Evolutionary conservation across 2,113 vertebrate genomes (phyloP).

Genomic region (Salminus brasiliensis): DNA sequence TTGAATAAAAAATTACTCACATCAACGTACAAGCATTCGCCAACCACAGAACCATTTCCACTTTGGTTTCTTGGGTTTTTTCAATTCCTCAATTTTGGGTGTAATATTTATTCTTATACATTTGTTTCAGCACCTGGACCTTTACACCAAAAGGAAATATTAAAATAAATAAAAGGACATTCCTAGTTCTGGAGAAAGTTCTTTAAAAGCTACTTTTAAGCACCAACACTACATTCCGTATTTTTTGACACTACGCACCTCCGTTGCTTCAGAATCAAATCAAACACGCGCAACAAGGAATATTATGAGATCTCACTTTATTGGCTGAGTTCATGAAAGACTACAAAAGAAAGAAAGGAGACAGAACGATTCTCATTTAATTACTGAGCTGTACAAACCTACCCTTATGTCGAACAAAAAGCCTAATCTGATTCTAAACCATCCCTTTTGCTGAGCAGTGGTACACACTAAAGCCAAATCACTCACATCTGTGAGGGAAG

Average conservation of each 20-base stretch:
- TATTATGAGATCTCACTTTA: constrained; percentile 77
- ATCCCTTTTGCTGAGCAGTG: constrained; percentile 15
- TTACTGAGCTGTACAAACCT: constrained; percentile 81
- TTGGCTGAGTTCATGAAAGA: constrained; percentile 80
- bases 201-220: too few relatives aligned
- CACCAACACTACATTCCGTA: too few relatives aligned
- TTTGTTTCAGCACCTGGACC: too few relatives aligned
- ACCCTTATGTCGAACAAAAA: constrained; percentile 53
- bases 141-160: too few relatives aligned
- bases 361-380: constrained; percentile 79
- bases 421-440: neutral
- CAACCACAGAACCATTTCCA: too few relatives aligned
- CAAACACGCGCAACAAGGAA: neutral
- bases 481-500: neutral
- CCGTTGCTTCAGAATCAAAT: neutral
- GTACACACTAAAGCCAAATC: constrained; percentile 22
- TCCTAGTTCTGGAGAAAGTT: too few relatives aligned
- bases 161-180: too few relatives aligned
- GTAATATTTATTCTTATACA: too few relatives aligned
- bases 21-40: too few relatives aligned
- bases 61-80: too few relatives aligned
- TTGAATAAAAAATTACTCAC: too few relatives aligned
- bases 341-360: constrained; percentile 78
- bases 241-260: neutral
- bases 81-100: too few relatives aligned